Base-by-base conservation (phyloP, 1,140 invertebrate species). In the Papilio dardanus region DNA sequence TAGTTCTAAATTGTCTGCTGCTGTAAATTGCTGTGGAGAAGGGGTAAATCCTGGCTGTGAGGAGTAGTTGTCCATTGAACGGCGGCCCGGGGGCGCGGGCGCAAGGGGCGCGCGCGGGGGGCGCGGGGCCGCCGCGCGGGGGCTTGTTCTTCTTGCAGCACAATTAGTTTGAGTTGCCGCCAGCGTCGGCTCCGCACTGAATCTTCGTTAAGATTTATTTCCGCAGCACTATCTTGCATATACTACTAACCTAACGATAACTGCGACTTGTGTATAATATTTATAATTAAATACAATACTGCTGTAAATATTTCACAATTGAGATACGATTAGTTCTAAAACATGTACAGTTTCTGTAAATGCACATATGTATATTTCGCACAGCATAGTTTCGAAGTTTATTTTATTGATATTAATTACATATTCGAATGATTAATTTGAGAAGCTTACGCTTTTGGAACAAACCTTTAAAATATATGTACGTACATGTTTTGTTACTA, bases 401-500 rank as follows among this genome's bases (percentile, higher is more conserved):
- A 88, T 92, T 93, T 93, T 94, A 90, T 92, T 89, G 84, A 93
- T 89, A 88, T 83, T 89, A 82, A 69, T 37, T 73, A 73, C 71
- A 73, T 58, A 87, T 87, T 86, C 81, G 82, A 87, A 90, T 86
- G 86, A 90, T 89, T 92, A 77, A 88, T 92, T 94, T 93, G 80
- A 83, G 90, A 92, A 92, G 93, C 93, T 94, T 94, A 91, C 89
- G 93, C 93, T 94, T 94, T 90, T 92, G 79, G 89, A 62, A 92
- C 86, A 93, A 92, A 94, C 89, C 86, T 93, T 89, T 91, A 88
- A 89, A 91, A 85, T 90, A 91, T 90, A 91, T 93, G 92, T 93
- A 93, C 86, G 93, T 94, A 94, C 93, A 94, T 94, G 93, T 94
- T 94, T 94, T 94, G 92, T 94, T 94, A 94, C 93, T 94, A 94